These are phyloP conservation scores for Drosophila seguyi DNA, from an alignment of 1,140 invertebrate species.

Conservation along the genomic window DNA sequence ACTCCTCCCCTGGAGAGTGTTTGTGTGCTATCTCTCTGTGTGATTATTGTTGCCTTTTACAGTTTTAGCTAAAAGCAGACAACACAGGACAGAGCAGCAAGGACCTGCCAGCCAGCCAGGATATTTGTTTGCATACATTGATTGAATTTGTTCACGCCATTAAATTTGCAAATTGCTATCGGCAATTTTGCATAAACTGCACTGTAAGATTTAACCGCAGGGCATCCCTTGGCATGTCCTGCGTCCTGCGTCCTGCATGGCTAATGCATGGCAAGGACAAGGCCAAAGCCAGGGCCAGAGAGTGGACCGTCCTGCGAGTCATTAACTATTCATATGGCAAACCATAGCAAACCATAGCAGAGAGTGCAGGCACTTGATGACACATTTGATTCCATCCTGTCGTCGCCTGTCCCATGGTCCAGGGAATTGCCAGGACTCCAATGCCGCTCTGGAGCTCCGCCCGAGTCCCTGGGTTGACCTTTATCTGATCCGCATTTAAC, in stretches of 20 bases:
- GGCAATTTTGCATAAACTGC: slow-evolving; percentile 81
- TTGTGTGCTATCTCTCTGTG: slow-evolving; percentile 53
- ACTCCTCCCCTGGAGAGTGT: background rate
- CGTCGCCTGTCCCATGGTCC: slow-evolving; percentile 10
- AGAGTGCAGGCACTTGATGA: slow-evolving; percentile 43
- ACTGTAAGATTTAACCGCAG: slow-evolving; percentile 71
- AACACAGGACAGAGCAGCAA: slow-evolving; percentile 30
- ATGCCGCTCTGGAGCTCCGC: background rate
- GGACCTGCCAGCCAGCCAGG: slow-evolving; percentile 44
- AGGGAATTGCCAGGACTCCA: slow-evolving; percentile 22
- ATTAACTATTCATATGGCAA: slow-evolving; percentile 79
- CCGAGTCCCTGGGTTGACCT: too few relatives aligned
- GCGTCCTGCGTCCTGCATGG: slow-evolving; percentile 31
- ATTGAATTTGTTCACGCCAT: slow-evolving; percentile 85
- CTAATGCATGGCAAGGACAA: slow-evolving; percentile 66
- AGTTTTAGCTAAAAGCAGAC: slow-evolving; percentile 71
- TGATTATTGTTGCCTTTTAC: slow-evolving; percentile 78
- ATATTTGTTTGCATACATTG: slow-evolving; percentile 84
- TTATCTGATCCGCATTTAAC: slow-evolving; percentile 58
- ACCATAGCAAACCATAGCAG: slow-evolving; percentile 1
- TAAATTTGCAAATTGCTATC: slow-evolving; percentile 85
- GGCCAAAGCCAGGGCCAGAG: slow-evolving; percentile 16
- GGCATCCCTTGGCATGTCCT: slow-evolving; percentile 5
- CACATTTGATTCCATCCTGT: slow-evolving; percentile 57
- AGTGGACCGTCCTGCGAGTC: slow-evolving; percentile 30